A percentile compares a stretch with the other conserved stretches of the same genome.
Evolutionary conservation across 2,797 vertebrate genomes (phyloP).

Genomic region (Psittacula echo): DNA sequence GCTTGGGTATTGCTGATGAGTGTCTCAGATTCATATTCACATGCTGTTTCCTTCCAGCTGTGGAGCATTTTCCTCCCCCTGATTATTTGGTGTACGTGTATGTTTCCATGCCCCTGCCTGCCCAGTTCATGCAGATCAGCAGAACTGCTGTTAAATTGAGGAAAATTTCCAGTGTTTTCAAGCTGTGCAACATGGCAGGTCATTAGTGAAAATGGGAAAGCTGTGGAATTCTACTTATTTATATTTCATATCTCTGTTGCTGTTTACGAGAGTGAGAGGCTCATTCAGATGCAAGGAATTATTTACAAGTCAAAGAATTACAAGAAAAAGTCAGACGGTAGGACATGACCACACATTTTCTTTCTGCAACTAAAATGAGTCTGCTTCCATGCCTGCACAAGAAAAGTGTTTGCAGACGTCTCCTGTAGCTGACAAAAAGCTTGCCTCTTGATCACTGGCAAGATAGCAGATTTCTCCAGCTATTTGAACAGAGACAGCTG

Average conservation of each 20-base stretch:
- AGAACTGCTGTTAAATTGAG: not conserved
- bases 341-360: not conserved
- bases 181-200: not conserved
- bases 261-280: not conserved
- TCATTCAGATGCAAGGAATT: not conserved
- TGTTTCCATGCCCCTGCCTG: not conserved
- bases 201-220: not conserved
- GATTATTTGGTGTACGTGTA: not conserved
- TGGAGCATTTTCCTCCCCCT: not conserved
- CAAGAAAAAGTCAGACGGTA: not conserved
- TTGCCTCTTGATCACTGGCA: not conserved
- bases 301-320: not conserved
- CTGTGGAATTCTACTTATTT: not conserved
- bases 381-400: not conserved
- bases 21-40: not conserved
- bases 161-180: not conserved
- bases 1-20: not conserved
- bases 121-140: not conserved
- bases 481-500: not conserved
- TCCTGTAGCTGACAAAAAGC: not conserved
- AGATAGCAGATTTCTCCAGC: not conserved
- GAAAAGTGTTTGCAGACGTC: not conserved
- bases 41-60: not conserved
- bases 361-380: not conserved
- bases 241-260: not conserved